Percentiles rank a stretch among this genome's conserved stretches.
These are phyloP conservation scores for Pterostichus madidus DNA, from an alignment of 2,888 invertebrate species.

Conservation along the genomic window DNA sequence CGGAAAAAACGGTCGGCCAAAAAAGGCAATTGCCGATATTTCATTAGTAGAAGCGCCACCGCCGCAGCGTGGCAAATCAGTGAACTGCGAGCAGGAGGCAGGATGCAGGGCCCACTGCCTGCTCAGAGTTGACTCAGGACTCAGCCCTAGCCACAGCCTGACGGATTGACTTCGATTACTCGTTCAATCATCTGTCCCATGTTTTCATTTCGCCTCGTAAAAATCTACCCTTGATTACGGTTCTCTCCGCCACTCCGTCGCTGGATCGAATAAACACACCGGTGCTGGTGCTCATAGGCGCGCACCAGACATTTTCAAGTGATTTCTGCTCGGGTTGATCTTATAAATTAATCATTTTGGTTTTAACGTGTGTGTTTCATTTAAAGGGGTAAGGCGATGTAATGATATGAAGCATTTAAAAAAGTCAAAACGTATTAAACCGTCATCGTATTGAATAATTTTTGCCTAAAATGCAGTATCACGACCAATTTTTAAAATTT, in stretches of 20 bases:
- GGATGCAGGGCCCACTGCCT: no score
- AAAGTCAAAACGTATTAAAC: no score
- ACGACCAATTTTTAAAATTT: no score
- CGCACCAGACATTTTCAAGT: background rate
- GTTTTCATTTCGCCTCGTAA: constrained; percentile 60
- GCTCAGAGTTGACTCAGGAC: background rate
- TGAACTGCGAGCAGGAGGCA: background rate
- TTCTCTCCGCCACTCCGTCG: constrained; percentile 29
- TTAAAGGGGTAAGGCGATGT: no score
- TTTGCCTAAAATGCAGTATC: no score
- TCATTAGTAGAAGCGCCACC: constrained; percentile 30
- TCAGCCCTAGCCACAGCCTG: constrained; percentile 5
- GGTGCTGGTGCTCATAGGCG: background rate
- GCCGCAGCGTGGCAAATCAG: constrained; percentile 14
- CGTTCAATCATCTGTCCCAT: constrained; percentile 59
- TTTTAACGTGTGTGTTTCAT: no score
- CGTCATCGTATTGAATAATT: no score
- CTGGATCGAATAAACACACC: constrained; percentile 19
- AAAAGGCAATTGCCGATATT: constrained; percentile 27
- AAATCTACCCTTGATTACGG: constrained; percentile 59
- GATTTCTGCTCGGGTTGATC: background rate
- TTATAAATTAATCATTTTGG: background rate
- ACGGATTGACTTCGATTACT: constrained; percentile 60
- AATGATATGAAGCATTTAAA: no score
- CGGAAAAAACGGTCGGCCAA: constrained; percentile 7